A percentile compares a stretch with the other conserved stretches of the same genome.
Conservation (phyloP, 2,888 invertebrate genomes). For the Cryptocephalus moraei region DNA sequence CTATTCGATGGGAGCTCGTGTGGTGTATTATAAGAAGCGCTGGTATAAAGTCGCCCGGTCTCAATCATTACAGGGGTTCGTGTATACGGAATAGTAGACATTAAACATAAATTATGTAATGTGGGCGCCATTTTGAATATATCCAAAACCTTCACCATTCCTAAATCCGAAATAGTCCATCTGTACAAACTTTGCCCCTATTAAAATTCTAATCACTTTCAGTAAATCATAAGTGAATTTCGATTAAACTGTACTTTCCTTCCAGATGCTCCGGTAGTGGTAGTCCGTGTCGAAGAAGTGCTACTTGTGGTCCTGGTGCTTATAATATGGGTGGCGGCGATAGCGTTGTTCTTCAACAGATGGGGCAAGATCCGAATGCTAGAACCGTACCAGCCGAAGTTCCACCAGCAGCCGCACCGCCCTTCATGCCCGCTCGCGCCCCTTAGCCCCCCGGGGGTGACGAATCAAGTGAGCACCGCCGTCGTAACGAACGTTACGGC, state of each 20-base stretch:
- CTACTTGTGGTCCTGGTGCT: conserved; percentile 76
- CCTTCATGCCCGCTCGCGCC: conserved; percentile 59
- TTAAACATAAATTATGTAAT: no score
- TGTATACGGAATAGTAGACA: no score
- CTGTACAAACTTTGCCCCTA: no score
- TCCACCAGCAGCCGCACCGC: conserved; percentile 70
- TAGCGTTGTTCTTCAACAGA: conserved; percentile 83
- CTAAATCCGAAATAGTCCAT: no score
- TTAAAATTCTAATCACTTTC: no score
- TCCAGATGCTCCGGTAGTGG: conserved; percentile 46
- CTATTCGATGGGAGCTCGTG: no score
- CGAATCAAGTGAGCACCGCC: conserved; percentile 35
- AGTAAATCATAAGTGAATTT: no score
- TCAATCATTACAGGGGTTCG: no score
- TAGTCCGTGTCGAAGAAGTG: conserved; percentile 76
- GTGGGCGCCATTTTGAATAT: no score
- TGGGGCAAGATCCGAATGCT: conserved; percentile 92
- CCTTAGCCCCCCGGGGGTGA: conserved; percentile 32
- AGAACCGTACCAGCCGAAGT: conserved; percentile 85
- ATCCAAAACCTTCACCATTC: no score
- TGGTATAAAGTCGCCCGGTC: no score
- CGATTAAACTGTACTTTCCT: conserved; percentile 1
- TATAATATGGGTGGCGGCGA: conserved; percentile 80
- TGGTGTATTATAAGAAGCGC: no score
- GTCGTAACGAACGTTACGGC: not conserved